These are phyloP conservation scores for Synergus gifuensis DNA, from an alignment of 2,888 invertebrate species.

Conservation along the genomic window DNA sequence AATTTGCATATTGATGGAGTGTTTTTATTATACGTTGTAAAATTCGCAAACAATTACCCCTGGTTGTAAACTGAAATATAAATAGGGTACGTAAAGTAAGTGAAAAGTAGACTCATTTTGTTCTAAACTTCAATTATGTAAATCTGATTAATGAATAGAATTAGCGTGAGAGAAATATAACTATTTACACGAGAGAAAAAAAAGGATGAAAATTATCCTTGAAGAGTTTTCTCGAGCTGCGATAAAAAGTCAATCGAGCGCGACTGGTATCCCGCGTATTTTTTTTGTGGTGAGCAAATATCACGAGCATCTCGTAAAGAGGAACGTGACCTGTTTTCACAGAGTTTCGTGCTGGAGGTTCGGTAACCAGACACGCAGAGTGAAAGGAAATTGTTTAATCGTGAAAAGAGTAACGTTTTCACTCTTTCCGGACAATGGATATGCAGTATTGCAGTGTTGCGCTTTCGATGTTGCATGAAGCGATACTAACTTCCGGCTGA, in stretches of 20 bases:
- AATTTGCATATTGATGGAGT: neutral
- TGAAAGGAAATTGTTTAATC: conserved; percentile 55
- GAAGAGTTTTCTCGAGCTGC: neutral
- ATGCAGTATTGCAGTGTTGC: neutral
- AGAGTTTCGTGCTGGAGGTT: conserved; percentile 39
- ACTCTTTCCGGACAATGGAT: conserved; percentile 40
- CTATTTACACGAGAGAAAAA: neutral
- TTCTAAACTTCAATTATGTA: neutral
- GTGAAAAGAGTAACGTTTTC: conserved; percentile 45
- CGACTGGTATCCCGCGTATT: neutral
- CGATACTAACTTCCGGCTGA: conserved; percentile 18
- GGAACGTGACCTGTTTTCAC: conserved; percentile 43
- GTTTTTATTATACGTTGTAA: conserved; percentile 3
- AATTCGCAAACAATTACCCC: neutral
- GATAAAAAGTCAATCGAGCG: conserved; percentile 27
- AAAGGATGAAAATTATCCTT: neutral
- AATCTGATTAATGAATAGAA: neutral
- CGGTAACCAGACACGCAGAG: conserved; percentile 36
- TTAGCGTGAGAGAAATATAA: neutral
- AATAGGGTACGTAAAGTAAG: neutral
- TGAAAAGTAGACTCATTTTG: neutral
- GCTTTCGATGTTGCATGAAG: conserved; percentile 16
- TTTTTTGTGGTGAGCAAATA: conserved; percentile 29
- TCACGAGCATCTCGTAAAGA: conserved; percentile 39
- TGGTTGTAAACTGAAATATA: neutral